These are phyloP conservation scores for Drosophila serrata DNA, from an alignment of 1,140 invertebrate species.

Conservation along the genomic window DNA sequence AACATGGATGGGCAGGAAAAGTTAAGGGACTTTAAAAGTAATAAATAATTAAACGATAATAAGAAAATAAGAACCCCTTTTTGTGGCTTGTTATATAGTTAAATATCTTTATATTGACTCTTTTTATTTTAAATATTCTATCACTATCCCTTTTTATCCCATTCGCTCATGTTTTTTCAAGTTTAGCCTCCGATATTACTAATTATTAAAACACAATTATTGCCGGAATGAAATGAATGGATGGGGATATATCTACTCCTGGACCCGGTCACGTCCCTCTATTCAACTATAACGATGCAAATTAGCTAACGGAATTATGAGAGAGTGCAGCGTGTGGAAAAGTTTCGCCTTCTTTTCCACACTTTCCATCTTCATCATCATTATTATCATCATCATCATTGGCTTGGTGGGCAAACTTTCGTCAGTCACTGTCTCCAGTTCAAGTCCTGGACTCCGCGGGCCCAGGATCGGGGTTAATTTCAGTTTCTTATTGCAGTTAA, in stretches of 20 bases:
- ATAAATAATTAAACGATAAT: background rate
- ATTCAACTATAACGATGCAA: slow-evolving; percentile 66
- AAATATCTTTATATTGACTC: too few species aligned
- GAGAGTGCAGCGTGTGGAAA: slow-evolving; percentile 31
- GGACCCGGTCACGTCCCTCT: slow-evolving; percentile 40
- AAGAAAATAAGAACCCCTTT: too few species aligned
- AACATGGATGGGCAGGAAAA: background rate
- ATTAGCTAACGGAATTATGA: slow-evolving; percentile 76
- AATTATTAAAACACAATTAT: slow-evolving; percentile 75
- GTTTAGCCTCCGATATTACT: slow-evolving; percentile 29
- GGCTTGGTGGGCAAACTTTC: slow-evolving; percentile 48
- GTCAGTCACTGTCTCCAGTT: slow-evolving; percentile 26
- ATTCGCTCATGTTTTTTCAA: background rate
- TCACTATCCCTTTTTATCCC: too few species aligned
- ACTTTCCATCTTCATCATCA: slow-evolving; percentile 53
- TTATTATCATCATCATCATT: slow-evolving; percentile 15
- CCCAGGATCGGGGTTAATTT: slow-evolving; percentile 57
- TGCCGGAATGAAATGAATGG: slow-evolving; percentile 35
- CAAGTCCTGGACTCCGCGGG: slow-evolving; percentile 12
- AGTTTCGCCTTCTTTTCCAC: slow-evolving; percentile 52
- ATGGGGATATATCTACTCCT: background rate
- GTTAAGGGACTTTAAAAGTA: background rate
- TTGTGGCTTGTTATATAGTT: too few species aligned
- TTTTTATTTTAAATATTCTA: too few species aligned
- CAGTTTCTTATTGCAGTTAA: slow-evolving; percentile 82